Conservation (phyloP, 2,888 invertebrate species). For the Ariolimax columbianus region DNA sequence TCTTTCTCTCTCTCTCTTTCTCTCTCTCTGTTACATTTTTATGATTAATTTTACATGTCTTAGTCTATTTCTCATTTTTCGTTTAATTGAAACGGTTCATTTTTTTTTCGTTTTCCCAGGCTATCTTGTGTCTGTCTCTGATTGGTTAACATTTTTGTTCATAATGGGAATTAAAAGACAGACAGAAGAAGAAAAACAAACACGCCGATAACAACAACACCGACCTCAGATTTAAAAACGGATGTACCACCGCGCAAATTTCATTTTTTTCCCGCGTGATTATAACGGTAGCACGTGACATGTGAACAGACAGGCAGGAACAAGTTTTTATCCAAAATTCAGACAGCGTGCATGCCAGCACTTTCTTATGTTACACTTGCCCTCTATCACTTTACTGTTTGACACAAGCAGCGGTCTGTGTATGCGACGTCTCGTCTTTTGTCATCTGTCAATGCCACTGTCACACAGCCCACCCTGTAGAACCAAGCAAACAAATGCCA, state of each 20-base stretch:
- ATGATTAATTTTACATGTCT: not conserved
- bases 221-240: not conserved
- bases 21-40: not conserved
- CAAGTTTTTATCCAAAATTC: not conserved
- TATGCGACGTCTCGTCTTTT: not conserved
- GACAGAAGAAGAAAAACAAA: not conserved
- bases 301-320: not conserved
- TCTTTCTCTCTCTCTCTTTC: not conserved
- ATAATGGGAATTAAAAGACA: not conserved
- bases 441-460: constrained; percentile 35
- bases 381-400: not conserved
- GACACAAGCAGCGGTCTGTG: constrained; percentile 15
- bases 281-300: not conserved
- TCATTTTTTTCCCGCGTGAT: not conserved
- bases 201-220: not conserved
- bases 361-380: constrained; percentile 4
- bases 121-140: not conserved
- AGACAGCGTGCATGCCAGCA: not conserved
- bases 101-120: not conserved
- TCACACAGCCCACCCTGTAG: constrained; percentile 7
- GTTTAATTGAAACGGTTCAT: no score
- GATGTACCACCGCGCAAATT: not conserved
- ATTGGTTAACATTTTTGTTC: not conserved
- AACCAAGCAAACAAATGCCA: not conserved
- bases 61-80: not conserved